Percentiles rank a stretch among this genome's conserved stretches.
Conservation (phyloP, 1,140 invertebrate genomes). For the Psilanteris sp. region DNA sequence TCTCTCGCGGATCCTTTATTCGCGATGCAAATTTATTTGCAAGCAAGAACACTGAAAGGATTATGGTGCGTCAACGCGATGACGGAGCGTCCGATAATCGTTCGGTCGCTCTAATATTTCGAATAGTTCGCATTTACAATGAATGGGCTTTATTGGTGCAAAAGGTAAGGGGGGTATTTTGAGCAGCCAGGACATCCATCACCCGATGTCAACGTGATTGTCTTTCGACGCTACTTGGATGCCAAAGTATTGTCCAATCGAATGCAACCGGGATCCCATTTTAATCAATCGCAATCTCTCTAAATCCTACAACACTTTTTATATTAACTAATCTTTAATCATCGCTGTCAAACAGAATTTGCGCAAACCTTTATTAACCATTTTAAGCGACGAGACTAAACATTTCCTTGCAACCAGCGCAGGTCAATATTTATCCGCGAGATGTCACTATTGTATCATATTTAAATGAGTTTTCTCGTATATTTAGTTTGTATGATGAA, state of each 20-base stretch:
- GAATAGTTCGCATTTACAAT: slow-evolving; percentile 81
- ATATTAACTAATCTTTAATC: too few species aligned
- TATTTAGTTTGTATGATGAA: slow-evolving; percentile 67
- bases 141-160: slow-evolving; percentile 79
- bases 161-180: slow-evolving; percentile 76
- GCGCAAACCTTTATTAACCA: too few species aligned
- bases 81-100: slow-evolving; percentile 79
- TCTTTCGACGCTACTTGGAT: slow-evolving; percentile 71
- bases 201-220: slow-evolving; percentile 80
- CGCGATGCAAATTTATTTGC: slow-evolving; percentile 59
- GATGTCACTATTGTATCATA: slow-evolving; percentile 71
- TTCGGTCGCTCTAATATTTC: slow-evolving; percentile 78
- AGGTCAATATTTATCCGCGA: slow-evolving; percentile 49
- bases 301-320: too few species aligned
- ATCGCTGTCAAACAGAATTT: too few species aligned
- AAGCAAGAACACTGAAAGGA: slow-evolving; percentile 76
- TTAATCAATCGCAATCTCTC: not conserved
- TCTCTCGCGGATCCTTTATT: slow-evolving; percentile 18
- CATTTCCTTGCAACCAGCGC: too few species aligned
- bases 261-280: slow-evolving; percentile 5
- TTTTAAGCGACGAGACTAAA: too few species aligned
- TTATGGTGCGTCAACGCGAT: slow-evolving; percentile 79
- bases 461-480: slow-evolving; percentile 77
- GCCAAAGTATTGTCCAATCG: slow-evolving; percentile 75
- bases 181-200: slow-evolving; percentile 77